Percentiles rank a stretch among this genome's conserved stretches.
These are phyloP conservation scores for Choloepus didactylus DNA, from an alignment of 2,797 vertebrate genomes.

Conservation along the genomic window DNA sequence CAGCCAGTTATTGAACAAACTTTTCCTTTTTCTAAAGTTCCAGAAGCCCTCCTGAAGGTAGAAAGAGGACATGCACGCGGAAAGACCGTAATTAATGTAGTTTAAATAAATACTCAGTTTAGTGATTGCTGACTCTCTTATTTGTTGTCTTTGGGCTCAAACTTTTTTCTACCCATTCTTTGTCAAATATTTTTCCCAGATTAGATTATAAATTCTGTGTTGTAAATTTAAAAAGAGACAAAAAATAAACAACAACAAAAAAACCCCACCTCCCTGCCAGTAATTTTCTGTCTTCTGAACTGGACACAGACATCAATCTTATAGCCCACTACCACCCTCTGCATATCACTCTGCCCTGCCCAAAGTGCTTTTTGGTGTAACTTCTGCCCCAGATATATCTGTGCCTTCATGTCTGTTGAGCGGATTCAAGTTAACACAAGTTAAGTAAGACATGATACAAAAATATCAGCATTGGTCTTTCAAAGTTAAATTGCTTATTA, in stretches of 20 bases:
- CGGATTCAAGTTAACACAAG: background rate
- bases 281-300: background rate
- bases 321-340: background rate
- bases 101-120: constrained; percentile 78
- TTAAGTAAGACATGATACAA: background rate
- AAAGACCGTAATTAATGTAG: constrained; percentile 94
- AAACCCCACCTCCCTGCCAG: background rate
- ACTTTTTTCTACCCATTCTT: background rate
- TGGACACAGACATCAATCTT: background rate
- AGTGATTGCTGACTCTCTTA: background rate
- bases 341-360: background rate
- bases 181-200: background rate
- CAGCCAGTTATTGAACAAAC: constrained; percentile 94
- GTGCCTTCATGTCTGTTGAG: background rate
- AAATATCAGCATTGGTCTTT: background rate
- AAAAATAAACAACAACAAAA: background rate
- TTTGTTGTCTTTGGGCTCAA: background rate
- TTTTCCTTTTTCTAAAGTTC: constrained; percentile 94
- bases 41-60: constrained; percentile 94
- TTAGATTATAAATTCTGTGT: background rate
- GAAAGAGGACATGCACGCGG: constrained; percentile 96
- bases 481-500: background rate
- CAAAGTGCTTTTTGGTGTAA: background rate
- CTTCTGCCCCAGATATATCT: background rate
- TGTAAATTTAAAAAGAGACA: background rate